Conservation (phyloP, 2,113 vertebrate species). For the Antechinus stuartii region DNA sequence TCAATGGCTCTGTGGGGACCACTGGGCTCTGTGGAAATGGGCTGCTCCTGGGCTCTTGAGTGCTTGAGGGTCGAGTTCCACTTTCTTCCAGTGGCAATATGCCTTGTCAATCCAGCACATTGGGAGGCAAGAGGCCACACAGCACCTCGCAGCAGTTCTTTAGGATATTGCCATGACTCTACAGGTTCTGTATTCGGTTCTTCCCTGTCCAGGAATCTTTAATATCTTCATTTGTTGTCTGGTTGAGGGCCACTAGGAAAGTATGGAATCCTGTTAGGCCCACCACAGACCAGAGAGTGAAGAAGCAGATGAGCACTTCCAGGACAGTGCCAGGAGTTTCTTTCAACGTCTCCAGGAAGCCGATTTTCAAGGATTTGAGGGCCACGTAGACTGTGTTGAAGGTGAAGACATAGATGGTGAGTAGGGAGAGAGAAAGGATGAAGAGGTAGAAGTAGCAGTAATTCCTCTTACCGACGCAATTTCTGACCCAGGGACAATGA, state of each 20-base stretch:
- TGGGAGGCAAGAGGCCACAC: slow-evolving; percentile 94
- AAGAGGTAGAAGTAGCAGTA: slow-evolving; percentile 99
- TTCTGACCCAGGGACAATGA: slow-evolving; percentile 99
- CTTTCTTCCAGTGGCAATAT: slow-evolving; percentile 86
- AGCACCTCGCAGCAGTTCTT: slow-evolving; percentile 99
- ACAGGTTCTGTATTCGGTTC: slow-evolving; percentile 97
- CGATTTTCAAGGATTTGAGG: slow-evolving; percentile 95
- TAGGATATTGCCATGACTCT: slow-evolving; percentile 95
- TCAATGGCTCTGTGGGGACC: slow-evolving; percentile 78
- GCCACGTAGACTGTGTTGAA: slow-evolving; percentile 98
- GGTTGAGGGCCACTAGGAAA: slow-evolving; percentile 98
- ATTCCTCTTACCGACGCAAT: slow-evolving; percentile 99
- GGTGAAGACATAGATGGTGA: slow-evolving; percentile 99
- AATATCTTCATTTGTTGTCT: slow-evolving; percentile 99
- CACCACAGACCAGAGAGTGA: slow-evolving; percentile 98
- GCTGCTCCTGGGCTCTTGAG: slow-evolving; percentile 80
- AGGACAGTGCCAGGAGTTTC: slow-evolving; percentile 98
- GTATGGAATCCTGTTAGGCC: slow-evolving; percentile 98
- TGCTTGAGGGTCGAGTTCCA: slow-evolving; percentile 78
- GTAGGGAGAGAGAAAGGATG: slow-evolving; percentile 96
- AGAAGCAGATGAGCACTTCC: slow-evolving; percentile 98
- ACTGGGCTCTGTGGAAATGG: slow-evolving; percentile 77
- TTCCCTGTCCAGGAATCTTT: slow-evolving; percentile 99
- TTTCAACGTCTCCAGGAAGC: slow-evolving; percentile 96
- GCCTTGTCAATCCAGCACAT: slow-evolving; percentile 87